These are phyloP conservation scores for Potamarius usumacintae DNA, from an alignment of 2,113 vertebrate genomes.

Conservation along the genomic window DNA sequence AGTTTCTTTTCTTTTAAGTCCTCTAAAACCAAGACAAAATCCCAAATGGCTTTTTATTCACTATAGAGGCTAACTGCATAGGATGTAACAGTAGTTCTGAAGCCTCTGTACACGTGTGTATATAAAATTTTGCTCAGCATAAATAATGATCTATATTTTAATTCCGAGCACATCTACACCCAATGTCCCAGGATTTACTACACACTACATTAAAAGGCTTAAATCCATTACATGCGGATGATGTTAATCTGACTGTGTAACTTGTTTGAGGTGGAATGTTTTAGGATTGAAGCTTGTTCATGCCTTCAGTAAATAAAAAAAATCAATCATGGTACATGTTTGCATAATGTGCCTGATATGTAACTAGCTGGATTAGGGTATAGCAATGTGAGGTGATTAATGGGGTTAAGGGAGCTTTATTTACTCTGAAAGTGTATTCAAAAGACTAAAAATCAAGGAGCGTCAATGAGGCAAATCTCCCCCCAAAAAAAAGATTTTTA, in stretches of 20 bases:
- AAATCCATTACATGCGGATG: not conserved
- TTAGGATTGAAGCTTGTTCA: not conserved
- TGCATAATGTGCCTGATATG: not conserved
- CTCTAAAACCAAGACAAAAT: not conserved
- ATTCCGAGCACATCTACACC: not conserved
- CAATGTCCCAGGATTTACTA: not conserved
- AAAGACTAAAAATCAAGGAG: not conserved
- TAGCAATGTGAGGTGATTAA: not conserved
- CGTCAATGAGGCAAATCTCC: not conserved
- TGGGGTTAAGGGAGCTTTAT: not conserved
- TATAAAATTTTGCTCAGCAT: not conserved
- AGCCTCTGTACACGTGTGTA: too few species aligned
- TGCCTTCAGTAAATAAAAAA: not conserved
- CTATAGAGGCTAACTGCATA: not conserved
- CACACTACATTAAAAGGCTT: not conserved
- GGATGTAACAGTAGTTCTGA: too few species aligned
- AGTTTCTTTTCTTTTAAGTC: too few species aligned
- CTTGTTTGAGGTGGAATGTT: not conserved
- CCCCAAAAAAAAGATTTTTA: slow-evolving; percentile 41
- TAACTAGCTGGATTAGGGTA: not conserved
- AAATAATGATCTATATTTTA: not conserved
- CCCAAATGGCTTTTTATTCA: not conserved
- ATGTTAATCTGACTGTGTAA: not conserved
- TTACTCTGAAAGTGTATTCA: not conserved
- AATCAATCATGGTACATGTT: not conserved